Evolutionary conservation across 35 echinoderm and acorn worm genomes (phyloP).

Genomic region (Diadema setosum): DNA sequence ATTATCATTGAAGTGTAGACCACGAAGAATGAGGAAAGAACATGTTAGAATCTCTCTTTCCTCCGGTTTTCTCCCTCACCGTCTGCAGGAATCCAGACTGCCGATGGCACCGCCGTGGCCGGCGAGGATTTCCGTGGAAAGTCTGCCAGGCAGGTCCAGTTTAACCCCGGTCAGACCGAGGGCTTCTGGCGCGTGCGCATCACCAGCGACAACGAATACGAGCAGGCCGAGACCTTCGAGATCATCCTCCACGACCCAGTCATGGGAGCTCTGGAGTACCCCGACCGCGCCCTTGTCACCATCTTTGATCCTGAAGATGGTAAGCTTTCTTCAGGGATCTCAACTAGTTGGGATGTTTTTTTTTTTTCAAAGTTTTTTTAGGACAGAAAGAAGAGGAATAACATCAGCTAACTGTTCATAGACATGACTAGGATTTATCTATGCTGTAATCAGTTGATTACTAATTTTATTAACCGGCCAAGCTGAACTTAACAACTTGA

Average conservation of each 20-base stretch:
- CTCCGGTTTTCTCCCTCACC: too few species aligned
- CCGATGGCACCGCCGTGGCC: constrained; percentile 73
- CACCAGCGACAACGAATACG: constrained; percentile 44
- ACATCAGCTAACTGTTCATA: too few species aligned
- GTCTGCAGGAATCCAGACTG: constrained; percentile 76
- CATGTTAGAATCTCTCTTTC: too few species aligned
- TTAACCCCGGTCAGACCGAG: constrained; percentile 96
- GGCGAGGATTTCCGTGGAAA: constrained; percentile 95
- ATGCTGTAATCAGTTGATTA: too few species aligned
- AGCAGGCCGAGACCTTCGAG: constrained; percentile 76
- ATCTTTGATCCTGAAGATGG: constrained; percentile 95
- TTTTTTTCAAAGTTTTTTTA: too few species aligned
- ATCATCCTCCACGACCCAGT: constrained; percentile 90
- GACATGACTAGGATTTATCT: too few species aligned
- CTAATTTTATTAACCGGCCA: too few species aligned
- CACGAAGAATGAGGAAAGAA: too few species aligned
- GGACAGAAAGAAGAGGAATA: too few species aligned
- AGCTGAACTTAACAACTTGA: too few species aligned
- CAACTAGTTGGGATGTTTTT: too few species aligned
- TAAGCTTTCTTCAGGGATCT: constrained; percentile 38
- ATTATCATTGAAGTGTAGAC: too few species aligned
- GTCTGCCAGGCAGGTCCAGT: constrained; percentile 85
- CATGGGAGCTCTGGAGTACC: constrained; percentile 94
- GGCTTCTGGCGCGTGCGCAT: constrained; percentile 93
- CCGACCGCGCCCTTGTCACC: constrained; percentile 69